A percentile compares a stretch with the other conserved stretches of the same genome.
Evolutionary conservation across 2,888 invertebrate species (phyloP).

Genomic region (Neoscelio sp.): DNA sequence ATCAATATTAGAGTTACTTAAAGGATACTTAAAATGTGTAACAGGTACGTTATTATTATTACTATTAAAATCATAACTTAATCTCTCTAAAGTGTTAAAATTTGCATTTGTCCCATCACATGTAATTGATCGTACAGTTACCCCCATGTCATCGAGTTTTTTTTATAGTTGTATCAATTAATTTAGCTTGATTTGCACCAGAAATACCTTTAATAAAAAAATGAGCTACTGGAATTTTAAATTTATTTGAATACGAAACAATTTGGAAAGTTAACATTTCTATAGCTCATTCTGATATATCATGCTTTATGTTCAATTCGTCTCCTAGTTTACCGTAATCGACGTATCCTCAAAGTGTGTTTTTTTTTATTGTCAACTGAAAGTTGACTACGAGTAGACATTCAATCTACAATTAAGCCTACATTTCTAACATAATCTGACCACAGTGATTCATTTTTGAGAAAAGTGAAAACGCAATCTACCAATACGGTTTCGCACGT

Average conservation of each 20-base stretch:
- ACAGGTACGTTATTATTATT: not conserved
- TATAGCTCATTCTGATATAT: conserved; percentile 16
- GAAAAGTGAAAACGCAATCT: conserved; percentile 3
- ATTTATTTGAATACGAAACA: conserved; percentile 28
- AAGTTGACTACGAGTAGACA: conserved; percentile 21
- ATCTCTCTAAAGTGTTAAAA: conserved; percentile 23
- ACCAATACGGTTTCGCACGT: conserved; percentile 11
- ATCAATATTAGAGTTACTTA: conserved; percentile 19
- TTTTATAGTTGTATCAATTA: conserved; percentile 12
- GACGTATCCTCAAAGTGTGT: conserved; percentile 16
- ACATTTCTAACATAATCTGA: conserved; percentile 12
- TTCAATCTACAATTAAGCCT: conserved; percentile 26
- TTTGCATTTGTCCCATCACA: conserved; percentile 32
- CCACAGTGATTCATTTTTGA: conserved; percentile 1
- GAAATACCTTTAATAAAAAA: conserved; percentile 27
- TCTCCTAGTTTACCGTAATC: conserved; percentile 30
- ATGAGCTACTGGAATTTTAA: conserved; percentile 35
- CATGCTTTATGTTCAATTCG: conserved; percentile 21
- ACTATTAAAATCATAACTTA: conserved; percentile 15
- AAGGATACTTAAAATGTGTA: conserved; percentile 32
- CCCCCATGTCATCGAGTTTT: conserved; percentile 22
- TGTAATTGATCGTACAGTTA: conserved; percentile 30
- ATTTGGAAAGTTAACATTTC: conserved; percentile 50
- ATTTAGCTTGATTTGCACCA: conserved; percentile 5
- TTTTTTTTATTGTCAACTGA: conserved; percentile 29